Base-by-base conservation (phyloP, 1,140 invertebrate species). In the Drosophila takahashii region DNA sequence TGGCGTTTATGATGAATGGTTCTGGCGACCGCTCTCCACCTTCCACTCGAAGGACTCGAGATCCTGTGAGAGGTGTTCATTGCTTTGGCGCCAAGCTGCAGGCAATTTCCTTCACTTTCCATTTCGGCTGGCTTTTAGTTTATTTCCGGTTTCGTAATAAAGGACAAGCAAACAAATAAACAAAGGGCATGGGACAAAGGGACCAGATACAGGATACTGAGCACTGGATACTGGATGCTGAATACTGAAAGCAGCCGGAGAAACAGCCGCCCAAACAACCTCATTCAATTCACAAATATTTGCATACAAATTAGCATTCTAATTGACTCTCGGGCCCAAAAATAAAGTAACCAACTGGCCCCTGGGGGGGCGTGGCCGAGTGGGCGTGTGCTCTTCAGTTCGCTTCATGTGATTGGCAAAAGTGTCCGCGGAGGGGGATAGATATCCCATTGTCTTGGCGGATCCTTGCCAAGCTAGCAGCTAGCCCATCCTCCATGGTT, bases 301-400 rank as follows among this genome's bases (percentile, higher is more conserved):
- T 87, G 84, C 84, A 87, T 87, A 89, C 77, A 87, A 87, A 87
- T 87, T 89, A 87, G 84, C 73, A 87, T 87, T 87, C 76, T 84
- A 84, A 84, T 89, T 89, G 84, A 79, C 84, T 89, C 66, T 89
- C 66, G 84, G 71, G 76, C 79, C 84, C 45, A 61, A 76, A 76
- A 86, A 72, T 83, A 77, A 79, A 79, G 54, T 87, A 72, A 65
- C 50, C 65, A 44, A 41, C 71, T 53, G 9, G 53, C 44, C 47
- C 58, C 42, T 47, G 48, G 44, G 48, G 44, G 52, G 69, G 54
- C 18, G 6, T 56, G 18, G 47, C 10, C 37, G 39, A 39, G 27
- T 45, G 10, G 32, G 32, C 15, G 32, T 7, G 18, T 27, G 29
- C 16, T 60, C 39, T 45, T 29, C 18, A 1, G 1, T 2, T 51